Evolutionary conservation across 2,113 vertebrate species (phyloP).

Genomic region (Callospermophilus lateralis): DNA sequence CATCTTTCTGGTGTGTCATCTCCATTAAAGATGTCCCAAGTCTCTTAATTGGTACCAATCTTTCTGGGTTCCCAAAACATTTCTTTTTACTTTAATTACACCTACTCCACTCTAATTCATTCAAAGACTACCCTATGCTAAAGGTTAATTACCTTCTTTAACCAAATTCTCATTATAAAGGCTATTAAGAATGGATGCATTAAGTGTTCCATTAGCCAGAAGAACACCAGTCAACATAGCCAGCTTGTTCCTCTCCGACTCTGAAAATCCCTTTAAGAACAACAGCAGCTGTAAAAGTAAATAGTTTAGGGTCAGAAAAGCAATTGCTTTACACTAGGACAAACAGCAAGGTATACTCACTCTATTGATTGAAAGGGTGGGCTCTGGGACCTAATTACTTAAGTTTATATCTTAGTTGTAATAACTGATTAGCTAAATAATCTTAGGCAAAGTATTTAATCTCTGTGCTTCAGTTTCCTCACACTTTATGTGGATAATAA

Average conservation of each 20-base stretch:
- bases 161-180: constrained; percentile 99
- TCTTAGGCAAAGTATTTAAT: not conserved
- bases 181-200: constrained; percentile 97
- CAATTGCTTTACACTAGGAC: not conserved
- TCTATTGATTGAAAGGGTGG: not conserved
- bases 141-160: constrained; percentile 94
- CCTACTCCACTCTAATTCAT: not conserved
- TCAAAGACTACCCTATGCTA: not conserved
- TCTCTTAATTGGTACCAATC: not conserved
- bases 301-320: constrained; percentile 41
- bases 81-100: not conserved
- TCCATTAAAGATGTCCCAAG: not conserved
- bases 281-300: constrained; percentile 93
- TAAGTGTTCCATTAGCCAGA: constrained; percentile 97
- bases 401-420: not conserved
- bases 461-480: not conserved
- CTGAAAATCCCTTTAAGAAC: constrained; percentile 98
- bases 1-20: not conserved
- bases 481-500: not conserved
- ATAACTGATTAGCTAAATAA: not conserved
- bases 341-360: not conserved
- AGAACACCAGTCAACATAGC: constrained; percentile 99
- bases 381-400: not conserved
- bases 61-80: not conserved
- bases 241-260: constrained; percentile 99